Base-by-base conservation (phyloP, 1,140 invertebrate genomes). In the Anthonomus grandis region DNA sequence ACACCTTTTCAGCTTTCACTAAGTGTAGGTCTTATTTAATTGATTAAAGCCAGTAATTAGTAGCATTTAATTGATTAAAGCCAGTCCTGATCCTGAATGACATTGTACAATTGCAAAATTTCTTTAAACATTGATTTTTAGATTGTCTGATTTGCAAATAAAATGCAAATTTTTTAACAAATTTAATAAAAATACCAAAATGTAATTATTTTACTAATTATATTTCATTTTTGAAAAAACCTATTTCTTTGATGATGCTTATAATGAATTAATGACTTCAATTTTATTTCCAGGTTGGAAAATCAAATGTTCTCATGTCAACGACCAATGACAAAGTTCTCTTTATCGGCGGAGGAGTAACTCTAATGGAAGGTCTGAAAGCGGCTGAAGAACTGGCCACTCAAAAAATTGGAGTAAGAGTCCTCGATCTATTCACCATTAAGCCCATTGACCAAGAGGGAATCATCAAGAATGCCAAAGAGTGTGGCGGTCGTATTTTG, bases 341-440 rank as follows among this genome's bases (percentile, higher is more conserved):
- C 10, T 67, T 99, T 1, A 87, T 99, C 66, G 93, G 92, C 15
- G 91, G 90, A 24, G 95, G 94, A 52, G 85, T 99, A 0, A 99
- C 97, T 9, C 75, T 99, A 17, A 85, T 92, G 67, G 94, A 98
- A 75, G 90, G 90, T 9, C 50, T 98, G 4, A 84, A 84, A 39
- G 96, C 97, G 24, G 89, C 92, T 0, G 84, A 91, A 18, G 73
- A 82, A 49, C 78, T 99, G 41, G 82, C 78, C 46, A 79, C 85
- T 44, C 60, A 67, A 63, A 86, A 87, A 9, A 76, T 95, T 38
- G 78, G 84, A 49, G 82, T 87, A 0, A 78, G 93, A 31, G 86
- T 98, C 4, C 71, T 98, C 67, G 95, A 98, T 80, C 88, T 86
- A 0, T 98, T 98, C 76, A 97, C 95, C 1, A 81, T 99, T 42